These are phyloP conservation scores for Holotrichia oblita DNA, from an alignment of 1,140 invertebrate species.

Conservation along the genomic window DNA sequence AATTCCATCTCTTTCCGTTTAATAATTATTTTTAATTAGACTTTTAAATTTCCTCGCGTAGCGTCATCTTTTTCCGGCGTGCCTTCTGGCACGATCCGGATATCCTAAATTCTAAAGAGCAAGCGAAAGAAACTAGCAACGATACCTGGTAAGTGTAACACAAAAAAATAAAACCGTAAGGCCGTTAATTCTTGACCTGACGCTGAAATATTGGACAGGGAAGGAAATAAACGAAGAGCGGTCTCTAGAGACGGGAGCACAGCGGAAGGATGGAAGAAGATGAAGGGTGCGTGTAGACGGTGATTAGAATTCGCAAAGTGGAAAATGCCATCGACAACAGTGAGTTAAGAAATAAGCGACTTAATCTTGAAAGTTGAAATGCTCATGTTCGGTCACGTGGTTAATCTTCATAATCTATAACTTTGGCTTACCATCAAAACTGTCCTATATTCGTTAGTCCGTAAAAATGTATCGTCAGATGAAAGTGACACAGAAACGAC, in stretches of 20 bases:
- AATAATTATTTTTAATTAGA: slow-evolving; percentile 29
- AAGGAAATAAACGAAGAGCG: slow-evolving; percentile 2
- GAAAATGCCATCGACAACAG: slow-evolving; percentile 19
- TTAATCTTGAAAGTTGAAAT: slow-evolving; percentile 18
- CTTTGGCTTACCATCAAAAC: neutral
- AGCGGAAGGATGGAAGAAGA: neutral
- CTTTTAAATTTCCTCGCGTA: neutral
- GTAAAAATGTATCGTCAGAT: neutral
- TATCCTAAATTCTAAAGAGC: neutral
- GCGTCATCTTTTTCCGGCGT: neutral
- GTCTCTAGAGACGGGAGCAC: neutral
- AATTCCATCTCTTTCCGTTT: neutral
- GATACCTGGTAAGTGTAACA: neutral
- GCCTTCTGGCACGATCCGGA: neutral
- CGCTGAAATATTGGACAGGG: slow-evolving; percentile 2
- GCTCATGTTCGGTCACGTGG: slow-evolving; percentile 12
- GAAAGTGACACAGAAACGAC: neutral
- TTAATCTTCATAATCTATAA: slow-evolving; percentile 28
- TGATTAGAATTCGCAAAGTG: slow-evolving; percentile 31
- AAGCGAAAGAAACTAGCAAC: neutral
- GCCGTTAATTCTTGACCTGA: slow-evolving; percentile 27
- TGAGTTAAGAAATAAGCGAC: neutral
- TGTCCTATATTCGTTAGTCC: neutral
- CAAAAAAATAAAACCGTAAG: neutral
- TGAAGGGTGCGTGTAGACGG: neutral